phyloP scores from a whole-genome alignment of 2,888 invertebrate species.

The Urechis unicinctus region DNA sequence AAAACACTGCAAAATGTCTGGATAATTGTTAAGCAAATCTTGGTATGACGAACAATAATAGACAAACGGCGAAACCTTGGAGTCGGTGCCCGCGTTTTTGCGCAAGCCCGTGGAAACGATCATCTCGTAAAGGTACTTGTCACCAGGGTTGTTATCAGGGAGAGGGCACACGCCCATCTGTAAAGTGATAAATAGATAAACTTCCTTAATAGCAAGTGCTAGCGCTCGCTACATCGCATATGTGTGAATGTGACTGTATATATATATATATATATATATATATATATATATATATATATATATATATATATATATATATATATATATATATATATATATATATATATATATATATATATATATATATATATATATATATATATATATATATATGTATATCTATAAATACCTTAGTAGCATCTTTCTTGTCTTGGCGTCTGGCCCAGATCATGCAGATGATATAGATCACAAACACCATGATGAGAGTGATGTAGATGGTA shows the following conservation, averaged over 20 bases:
- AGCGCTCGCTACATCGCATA: no score
- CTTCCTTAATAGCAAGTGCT: no score
- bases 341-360: not conserved
- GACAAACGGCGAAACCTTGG: no score
- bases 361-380: not conserved
- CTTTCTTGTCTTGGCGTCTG: conserved; percentile 49
- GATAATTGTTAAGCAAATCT: no score
- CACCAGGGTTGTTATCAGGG: conserved; percentile 49
- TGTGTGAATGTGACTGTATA: no score
- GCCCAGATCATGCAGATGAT: conserved; percentile 50
- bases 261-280: no score
- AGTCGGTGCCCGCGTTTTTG: conserved; percentile 44
- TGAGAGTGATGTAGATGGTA: conserved; percentile 52
- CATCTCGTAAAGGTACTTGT: conserved; percentile 53
- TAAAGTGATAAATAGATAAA: no score
- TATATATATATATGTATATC: no score
- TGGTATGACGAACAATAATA: no score
- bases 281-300: no score
- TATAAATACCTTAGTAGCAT: conserved; percentile 42
- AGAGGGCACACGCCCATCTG: conserved; percentile 45
- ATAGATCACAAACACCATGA: conserved; percentile 45
- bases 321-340: not conserved
- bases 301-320: no score
- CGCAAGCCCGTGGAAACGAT: conserved; percentile 50
- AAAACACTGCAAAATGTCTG: no score